Evolutionary conservation across 1,140 invertebrate genomes (phyloP).

Genomic region (Cydia pomonella): DNA sequence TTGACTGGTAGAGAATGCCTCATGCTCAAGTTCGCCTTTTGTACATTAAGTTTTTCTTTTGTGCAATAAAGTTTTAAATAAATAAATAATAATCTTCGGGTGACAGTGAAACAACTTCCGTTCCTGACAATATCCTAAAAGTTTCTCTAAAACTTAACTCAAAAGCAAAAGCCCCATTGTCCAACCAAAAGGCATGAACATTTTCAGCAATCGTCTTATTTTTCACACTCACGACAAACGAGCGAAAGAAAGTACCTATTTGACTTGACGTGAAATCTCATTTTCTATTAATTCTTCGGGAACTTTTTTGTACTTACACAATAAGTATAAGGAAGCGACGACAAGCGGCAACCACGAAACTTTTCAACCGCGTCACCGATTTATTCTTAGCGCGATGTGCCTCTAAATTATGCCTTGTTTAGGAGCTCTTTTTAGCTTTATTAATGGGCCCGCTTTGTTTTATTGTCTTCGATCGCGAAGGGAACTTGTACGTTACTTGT

Average conservation of each 20-base stretch:
- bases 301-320: neutral
- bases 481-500: neutral
- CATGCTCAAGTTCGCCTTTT: no score
- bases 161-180: no score
- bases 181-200: no score
- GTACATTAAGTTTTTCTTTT: no score
- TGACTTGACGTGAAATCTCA: neutral
- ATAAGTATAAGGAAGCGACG: conserved; percentile 6
- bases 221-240: neutral
- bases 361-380: neutral
- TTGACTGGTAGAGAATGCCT: no score
- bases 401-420: conserved; percentile 21
- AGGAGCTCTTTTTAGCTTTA: neutral
- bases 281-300: neutral
- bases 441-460: conserved; percentile 8
- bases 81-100: no score
- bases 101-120: no score
- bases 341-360: neutral
- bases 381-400: neutral
- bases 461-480: neutral
- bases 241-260: neutral
- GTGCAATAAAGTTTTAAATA: no score
- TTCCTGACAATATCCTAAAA: no score
- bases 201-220: no score
- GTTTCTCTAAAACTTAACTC: no score